Base-by-base conservation (phyloP, 2,888 invertebrate species). In the Rhagium mordax region DNA sequence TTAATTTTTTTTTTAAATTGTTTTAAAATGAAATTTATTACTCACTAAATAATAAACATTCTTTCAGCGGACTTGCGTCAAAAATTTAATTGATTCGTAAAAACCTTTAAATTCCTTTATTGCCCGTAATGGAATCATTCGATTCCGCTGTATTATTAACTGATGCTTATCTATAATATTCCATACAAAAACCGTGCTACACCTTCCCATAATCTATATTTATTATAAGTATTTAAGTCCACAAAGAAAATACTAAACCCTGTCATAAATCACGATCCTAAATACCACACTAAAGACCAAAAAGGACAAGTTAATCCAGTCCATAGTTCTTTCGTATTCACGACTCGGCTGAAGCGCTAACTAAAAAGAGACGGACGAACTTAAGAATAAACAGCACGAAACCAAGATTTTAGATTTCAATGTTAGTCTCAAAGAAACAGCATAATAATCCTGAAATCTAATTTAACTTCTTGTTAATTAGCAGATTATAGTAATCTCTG, bases 211-310 rank as follows among this genome's bases (percentile, higher is more conserved):
- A 81, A 82, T 80, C 80, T 76, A 72, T 76, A 82, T 82, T 82
- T 82, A 82, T 82, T 79, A 77, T 79, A 71, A 78, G 76, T 76
- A 75, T 83, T 84, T 81, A 82, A 81, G 78, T 75, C 80, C 79
- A 83, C 82, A 83, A 83, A 83, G 81, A 81, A 81, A 83, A 77
- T 82, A 81, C 81, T 83, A 83, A 84, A 83, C 77, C 75, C 71
- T 74, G 47, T 79, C 82, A 82, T 85, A 85, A 85, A 85, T 85
- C 84, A 85, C 79, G 70, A 73, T 74, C 72, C 81, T 83, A 84
- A 84, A 82, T 81, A 80, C 80, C 81, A 76, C 78, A 81, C 81
- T 81, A 81, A 81, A 83, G 79, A 78, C 81, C 78, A 79, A 84
- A 81, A 84, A 75, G 72, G 75, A 75, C 75, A 77, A 74, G 75